Percentiles rank a stretch among this genome's conserved stretches.
Evolutionary conservation across 2,113 vertebrate species (phyloP).

Genomic region (Notarius lentiginosus): DNA sequence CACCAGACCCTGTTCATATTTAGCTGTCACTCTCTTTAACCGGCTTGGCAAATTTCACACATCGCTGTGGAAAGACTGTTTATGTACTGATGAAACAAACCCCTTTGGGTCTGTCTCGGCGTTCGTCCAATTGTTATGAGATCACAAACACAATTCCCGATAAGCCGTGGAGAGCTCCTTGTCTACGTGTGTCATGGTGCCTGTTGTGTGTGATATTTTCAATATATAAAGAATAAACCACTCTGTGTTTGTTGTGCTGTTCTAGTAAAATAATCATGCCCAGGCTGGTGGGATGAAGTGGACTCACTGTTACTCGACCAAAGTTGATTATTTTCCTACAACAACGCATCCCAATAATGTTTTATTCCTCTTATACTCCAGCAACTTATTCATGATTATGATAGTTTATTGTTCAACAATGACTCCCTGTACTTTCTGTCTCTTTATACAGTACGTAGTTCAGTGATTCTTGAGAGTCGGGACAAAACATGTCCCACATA

Average conservation of each 20-base stretch:
- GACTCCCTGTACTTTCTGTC: neutral
- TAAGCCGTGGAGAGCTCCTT: neutral
- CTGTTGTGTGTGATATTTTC: neutral
- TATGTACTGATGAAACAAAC: constrained; percentile 2
- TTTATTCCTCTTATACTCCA: neutral
- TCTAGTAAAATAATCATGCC: neutral
- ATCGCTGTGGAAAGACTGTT: constrained; percentile 18
- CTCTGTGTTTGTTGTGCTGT: neutral
- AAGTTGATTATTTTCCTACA: neutral
- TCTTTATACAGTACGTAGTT: too few relatives aligned
- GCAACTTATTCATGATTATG: too few relatives aligned
- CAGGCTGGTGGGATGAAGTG: neutral
- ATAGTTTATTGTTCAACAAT: neutral
- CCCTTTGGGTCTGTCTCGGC: neutral
- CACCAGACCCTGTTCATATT: constrained; percentile 54
- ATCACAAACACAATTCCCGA: neutral
- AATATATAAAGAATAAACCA: neutral
- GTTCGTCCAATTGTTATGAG: neutral
- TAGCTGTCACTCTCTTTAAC: constrained; percentile 44
- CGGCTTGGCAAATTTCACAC: constrained; percentile 12
- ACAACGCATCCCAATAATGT: neutral
- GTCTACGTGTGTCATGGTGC: neutral
- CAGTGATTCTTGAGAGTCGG: too few relatives aligned
- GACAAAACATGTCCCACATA: too few relatives aligned
- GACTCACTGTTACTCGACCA: neutral